Evolutionary conservation across 2,888 invertebrate genomes (phyloP).

Genomic region (Lasioglossum zephyrum): DNA sequence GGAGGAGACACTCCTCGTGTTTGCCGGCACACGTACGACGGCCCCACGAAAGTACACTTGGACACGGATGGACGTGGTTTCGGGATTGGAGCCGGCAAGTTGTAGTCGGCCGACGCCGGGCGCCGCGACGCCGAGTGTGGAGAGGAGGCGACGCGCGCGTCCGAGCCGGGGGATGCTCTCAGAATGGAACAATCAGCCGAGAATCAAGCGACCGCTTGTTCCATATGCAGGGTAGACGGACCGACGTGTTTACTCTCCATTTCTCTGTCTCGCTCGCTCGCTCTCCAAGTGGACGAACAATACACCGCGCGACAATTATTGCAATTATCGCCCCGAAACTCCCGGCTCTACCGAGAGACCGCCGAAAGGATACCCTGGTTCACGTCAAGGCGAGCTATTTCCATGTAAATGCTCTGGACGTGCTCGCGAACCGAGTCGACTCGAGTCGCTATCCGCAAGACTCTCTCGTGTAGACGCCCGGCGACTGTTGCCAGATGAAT

Average conservation of each 20-base stretch:
- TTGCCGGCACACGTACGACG: slow-evolving; percentile 36
- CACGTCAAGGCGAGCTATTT: slow-evolving; percentile 71
- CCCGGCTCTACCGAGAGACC: slow-evolving; percentile 51
- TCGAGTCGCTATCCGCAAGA: slow-evolving; percentile 7
- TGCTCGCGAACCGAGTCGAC: slow-evolving; percentile 32
- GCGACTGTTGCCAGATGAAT: slow-evolving; percentile 6
- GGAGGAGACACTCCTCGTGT: slow-evolving; percentile 24
- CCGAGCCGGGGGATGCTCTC: slow-evolving; percentile 72
- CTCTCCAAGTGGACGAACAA: slow-evolving; percentile 79
- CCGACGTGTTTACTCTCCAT: slow-evolving; percentile 49
- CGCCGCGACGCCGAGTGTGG: slow-evolving; percentile 58
- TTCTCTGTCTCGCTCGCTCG: not conserved
- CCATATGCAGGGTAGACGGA: slow-evolving; percentile 76
- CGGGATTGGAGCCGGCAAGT: slow-evolving; percentile 46
- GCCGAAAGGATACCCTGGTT: slow-evolving; percentile 60
- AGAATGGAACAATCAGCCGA: slow-evolving; percentile 84
- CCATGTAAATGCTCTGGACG: slow-evolving; percentile 76
- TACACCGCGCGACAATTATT: slow-evolving; percentile 81
- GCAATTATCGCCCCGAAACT: slow-evolving; percentile 78
- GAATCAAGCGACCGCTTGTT: slow-evolving; percentile 84
- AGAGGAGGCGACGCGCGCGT: slow-evolving; percentile 48
- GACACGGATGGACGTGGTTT: slow-evolving; percentile 53
- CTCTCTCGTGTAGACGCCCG: not conserved
- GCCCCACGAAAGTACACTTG: slow-evolving; percentile 21
- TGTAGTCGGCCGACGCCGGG: slow-evolving; percentile 51